Evolutionary conservation across 2,888 invertebrate species (phyloP), one percentile per base, ranked within the genome.

Genomic region (Cosmorhoe ocellata): DNA sequence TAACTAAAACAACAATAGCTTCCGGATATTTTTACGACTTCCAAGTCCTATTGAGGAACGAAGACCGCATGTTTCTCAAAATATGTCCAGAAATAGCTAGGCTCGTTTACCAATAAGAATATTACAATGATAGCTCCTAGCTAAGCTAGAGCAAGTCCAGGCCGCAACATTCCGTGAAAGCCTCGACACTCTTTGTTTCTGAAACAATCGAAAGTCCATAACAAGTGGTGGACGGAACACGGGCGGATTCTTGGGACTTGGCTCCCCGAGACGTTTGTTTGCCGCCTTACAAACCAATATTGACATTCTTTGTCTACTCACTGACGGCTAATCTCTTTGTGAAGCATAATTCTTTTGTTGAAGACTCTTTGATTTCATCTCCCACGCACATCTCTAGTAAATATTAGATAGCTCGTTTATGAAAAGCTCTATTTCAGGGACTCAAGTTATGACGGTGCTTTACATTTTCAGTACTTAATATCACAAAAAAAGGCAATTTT

Each of bases 221-320:
- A 64, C 68, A 67, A 67, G 69, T 64, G 71, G 69, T 64, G 71
- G 69, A 70, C 67, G 67, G 68, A 71, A 75, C 68, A 73, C 69
- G 60, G 68, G 66, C 66, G 64, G 74, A 79, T 87, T 82, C 84
- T 78, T 75, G 77, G 82, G 81, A 84, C 70, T 67, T 68, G 66
- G 60, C 66, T 75, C 73, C 52, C 67, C 61, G 76, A 76, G 73
- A 70, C 74, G 64, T 65, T 67, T 84, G 81, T 84, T 83, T 81
- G 80, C 81, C 61, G 71, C 71, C 74, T 79, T 78, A 79, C 79
- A 81, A 79, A 81, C 82, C 80, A 84, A 84, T 85, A 85, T 87
- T 87, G 87, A 84, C 86, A 84, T 79, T 81, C 72, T 74, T 87
- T 86, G 84, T 84, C 78, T 76, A 72, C 74, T 75, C 74, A 75